phyloP scores from a whole-genome alignment of 2,113 vertebrate genomes.

The Catagonus wagneri region DNA sequence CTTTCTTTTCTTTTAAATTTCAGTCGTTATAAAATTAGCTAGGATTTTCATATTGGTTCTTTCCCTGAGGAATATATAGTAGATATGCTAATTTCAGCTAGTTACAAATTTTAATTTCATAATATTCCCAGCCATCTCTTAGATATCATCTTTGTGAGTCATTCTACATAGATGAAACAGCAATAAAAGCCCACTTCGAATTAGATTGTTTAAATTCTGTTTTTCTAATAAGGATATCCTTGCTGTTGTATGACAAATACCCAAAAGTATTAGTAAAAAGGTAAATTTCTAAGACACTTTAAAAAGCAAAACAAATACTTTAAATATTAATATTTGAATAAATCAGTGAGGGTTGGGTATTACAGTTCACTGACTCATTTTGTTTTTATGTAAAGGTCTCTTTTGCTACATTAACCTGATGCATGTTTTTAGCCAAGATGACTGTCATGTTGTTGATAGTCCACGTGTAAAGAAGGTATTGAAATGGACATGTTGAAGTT shows the following conservation, averaged over 20 bases:
- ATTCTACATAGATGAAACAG: slow-evolving; percentile 46
- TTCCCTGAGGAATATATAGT: slow-evolving; percentile 58
- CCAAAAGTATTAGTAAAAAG: background rate
- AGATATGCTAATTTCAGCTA: slow-evolving; percentile 49
- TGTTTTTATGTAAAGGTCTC: background rate
- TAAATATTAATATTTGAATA: slow-evolving; percentile 16
- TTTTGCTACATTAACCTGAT: background rate
- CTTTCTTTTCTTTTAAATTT: slow-evolving; percentile 53
- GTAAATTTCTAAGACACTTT: slow-evolving; percentile 11
- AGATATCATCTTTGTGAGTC: slow-evolving; percentile 52
- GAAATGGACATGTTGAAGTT: slow-evolving; percentile 11
- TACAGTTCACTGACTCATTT: background rate
- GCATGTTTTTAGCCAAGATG: slow-evolving; percentile 14
- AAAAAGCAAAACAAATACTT: background rate
- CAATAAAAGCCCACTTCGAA: background rate
- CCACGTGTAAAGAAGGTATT: background rate
- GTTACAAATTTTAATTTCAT: slow-evolving; percentile 70
- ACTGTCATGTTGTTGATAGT: slow-evolving; percentile 21
- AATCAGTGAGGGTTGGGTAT: background rate
- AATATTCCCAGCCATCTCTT: slow-evolving; percentile 47
- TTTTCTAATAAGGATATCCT: background rate
- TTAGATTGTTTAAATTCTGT: slow-evolving; percentile 18
- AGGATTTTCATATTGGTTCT: slow-evolving; percentile 59
- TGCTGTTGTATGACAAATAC: background rate
- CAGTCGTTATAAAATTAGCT: slow-evolving; percentile 67